Evolutionary conservation across 2,797 vertebrate genomes (phyloP), one percentile per base, ranked within the genome.

Genomic region (Ctenopoma kingsleyae): DNA sequence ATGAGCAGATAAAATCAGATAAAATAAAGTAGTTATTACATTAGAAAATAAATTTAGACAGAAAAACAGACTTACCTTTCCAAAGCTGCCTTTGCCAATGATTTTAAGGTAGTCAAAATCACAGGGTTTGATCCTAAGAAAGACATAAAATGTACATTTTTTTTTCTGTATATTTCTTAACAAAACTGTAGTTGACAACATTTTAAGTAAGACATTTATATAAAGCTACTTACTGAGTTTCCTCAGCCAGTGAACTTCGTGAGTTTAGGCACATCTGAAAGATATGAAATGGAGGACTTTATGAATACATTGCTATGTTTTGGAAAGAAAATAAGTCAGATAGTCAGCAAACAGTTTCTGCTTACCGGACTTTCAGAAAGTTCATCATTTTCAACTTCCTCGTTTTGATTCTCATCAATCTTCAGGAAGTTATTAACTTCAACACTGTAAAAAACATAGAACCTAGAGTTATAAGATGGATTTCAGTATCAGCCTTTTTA

Each of bases 71-170:
- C 87, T 81, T 60, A 95, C 95, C 91, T 94, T 95, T 46, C 95
- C 95, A 76, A 95, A 95, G 80, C 94, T 95, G 68, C 95, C 95
- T 88, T 95, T 95, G 12, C 95, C 95, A 6, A 95, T 95, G 86
- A 95, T 93, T 82, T 86, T 94, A 51, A 95, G 91, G 88, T 95
- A 95, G 87, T 95, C 93, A 49, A 95, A 95, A 85, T 95, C 93
- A 54, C 86, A 93, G 0, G 95, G 95, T 53, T 94, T 95, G 77
- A 94, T 92, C 85, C 94, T 95, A 55, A 64, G 12, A 35, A 2
- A 27, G 27, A 71, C 2, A 56, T 20, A 49, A 1, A 3, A 13
- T 73, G 22, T 64, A 27, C 16, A 22, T 19, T 61, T 46, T 6
- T 7, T 8, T 16, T 12, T 46, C 17, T 22, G 1, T 8, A 9